Base-by-base conservation (phyloP, 2,888 invertebrate species). In the Mythimna vitellina region DNA sequence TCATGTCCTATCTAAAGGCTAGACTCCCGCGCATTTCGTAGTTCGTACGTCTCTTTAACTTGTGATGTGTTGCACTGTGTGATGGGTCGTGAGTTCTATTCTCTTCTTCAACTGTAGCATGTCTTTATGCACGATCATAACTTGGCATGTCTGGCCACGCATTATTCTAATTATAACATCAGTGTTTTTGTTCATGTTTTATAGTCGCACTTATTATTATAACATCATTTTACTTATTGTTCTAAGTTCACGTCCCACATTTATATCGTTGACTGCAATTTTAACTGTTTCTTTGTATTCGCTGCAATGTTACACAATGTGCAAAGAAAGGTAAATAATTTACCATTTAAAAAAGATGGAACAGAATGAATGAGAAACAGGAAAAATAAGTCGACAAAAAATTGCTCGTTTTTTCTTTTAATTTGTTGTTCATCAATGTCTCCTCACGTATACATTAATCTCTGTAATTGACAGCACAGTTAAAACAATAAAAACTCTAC, bases 11-110 rank as follows among this genome's bases (percentile, higher is more conserved):
- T n/a, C 17, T 46, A 49, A 32, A 51, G 4, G 54, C 38, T n/a
- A 8, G 14, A 60, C 51, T 70, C 56, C 65, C 70, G 78, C 66
- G 70, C 53, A 56, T n/a, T 64, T 76, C 57, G 51, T 80, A 81
- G 54, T 54, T 70, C 64, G 56, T 80, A 85, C 85, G 83, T 84
- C 56, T 75, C 14, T 22, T 60, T 22, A 0, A 25, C 9, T 81
- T 81, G 82, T 81, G 78, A 77, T 86, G 86, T 86, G 82, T 79
- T 57, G 83, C 83, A 86, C 82, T 84, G 69, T 83, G 77, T 82
- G 83, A 92, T 92, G 92, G 92, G 91, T 86, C 87, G 91, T 91
- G 89, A 91, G 91, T 91, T 85, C 57, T 81, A 78, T 86, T 84
- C 61, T 70, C 60, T 78, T 76, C 76, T 12, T 57, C 42, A 35